Percentiles rank a stretch among this genome's conserved stretches.
Conservation (phyloP, 2,888 invertebrate species). For the Epinotia brunnichana region DNA sequence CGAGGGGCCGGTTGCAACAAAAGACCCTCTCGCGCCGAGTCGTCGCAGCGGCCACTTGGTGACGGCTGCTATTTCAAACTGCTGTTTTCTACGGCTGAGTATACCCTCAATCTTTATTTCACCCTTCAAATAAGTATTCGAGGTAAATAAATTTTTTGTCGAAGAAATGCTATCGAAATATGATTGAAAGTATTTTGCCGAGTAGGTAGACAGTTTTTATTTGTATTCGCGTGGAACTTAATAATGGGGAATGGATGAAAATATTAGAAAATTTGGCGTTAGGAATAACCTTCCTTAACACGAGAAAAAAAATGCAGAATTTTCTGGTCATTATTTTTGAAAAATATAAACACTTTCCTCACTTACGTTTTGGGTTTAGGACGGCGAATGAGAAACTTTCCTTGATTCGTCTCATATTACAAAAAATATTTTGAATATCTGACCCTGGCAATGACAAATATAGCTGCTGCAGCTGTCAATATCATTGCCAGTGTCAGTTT, state of each 20-base stretch:
- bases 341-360: no score
- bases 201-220: conserved; percentile 3
- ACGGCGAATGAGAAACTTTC: no score
- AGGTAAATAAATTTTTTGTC: background rate
- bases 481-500: no score
- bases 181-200: conserved; percentile 6
- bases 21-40: conserved; percentile 48
- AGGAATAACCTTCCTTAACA: no score
- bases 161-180: background rate
- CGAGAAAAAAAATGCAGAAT: no score
- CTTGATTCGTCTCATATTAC: no score
- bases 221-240: conserved; percentile 11
- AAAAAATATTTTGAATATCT: no score
- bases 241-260: conserved; percentile 11
- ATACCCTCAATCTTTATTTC: background rate
- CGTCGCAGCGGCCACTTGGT: conserved; percentile 46
- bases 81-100: conserved; percentile 5
- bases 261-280: no score
- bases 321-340: no score
- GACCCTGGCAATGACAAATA: no score
- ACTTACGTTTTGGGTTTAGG: no score
- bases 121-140: background rate
- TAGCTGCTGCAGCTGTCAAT: no score
- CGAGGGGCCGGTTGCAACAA: conserved; percentile 53
- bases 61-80: conserved; percentile 26